phyloP scores from a whole-genome alignment of 2,113 vertebrate species.

The Rhea pennata region DNA sequence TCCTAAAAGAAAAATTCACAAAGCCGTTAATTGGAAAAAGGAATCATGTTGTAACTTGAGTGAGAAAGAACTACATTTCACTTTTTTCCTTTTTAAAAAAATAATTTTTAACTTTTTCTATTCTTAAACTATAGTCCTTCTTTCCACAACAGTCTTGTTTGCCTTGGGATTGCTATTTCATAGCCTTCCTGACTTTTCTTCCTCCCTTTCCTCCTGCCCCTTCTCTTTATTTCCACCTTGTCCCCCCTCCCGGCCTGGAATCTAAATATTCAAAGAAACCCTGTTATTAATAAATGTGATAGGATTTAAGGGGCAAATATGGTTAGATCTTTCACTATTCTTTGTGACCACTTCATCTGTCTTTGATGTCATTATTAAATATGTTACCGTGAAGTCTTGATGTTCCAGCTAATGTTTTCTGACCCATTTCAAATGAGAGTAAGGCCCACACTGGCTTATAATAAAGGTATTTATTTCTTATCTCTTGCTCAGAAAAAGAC shows the following conservation, averaged over 20 bases:
- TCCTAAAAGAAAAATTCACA: background rate
- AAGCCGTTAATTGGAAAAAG: background rate
- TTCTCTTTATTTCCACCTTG: too few species aligned
- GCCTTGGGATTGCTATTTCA: background rate
- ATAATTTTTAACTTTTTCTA: background rate
- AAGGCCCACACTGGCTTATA: background rate
- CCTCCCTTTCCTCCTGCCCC: too few species aligned
- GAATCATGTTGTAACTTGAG: background rate
- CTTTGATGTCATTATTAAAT: background rate
- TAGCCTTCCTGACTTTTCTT: background rate
- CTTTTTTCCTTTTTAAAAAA: background rate
- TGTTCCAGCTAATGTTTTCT: background rate
- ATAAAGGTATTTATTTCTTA: background rate
- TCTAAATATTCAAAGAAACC: too few species aligned
- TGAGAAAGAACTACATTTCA: background rate
- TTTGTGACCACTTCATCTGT: background rate
- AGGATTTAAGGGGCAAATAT: background rate
- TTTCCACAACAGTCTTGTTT: background rate
- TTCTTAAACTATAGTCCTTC: background rate
- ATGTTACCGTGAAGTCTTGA: background rate
- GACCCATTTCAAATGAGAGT: background rate
- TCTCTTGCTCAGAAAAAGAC: slow-evolving; percentile 81
- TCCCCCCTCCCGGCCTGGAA: too few species aligned
- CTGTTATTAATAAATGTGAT: background rate
- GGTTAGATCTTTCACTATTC: background rate